Evolutionary conservation across 2,113 vertebrate genomes (phyloP).

Genomic region (Myxocyprinus asiaticus): DNA sequence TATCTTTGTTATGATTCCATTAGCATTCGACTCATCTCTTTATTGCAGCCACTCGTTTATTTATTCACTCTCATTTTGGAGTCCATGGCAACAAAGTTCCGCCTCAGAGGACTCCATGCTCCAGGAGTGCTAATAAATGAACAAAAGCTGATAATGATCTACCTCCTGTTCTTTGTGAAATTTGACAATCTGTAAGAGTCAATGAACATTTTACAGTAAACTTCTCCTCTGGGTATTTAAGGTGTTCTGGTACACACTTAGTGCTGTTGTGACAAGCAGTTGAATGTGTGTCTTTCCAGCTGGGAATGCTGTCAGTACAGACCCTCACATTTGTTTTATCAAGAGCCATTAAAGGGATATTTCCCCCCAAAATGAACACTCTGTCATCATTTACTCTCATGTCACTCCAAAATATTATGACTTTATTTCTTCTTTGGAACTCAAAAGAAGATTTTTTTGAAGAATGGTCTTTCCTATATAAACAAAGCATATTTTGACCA

Average conservation of each 20-base stretch:
- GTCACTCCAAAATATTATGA: no score
- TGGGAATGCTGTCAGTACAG: neutral
- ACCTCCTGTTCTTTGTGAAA: constrained; percentile 32
- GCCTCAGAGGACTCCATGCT: constrained; percentile 13
- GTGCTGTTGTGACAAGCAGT: neutral
- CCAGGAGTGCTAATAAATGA: constrained; percentile 45
- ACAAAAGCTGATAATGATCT: constrained; percentile 49
- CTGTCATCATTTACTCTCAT: neutral
- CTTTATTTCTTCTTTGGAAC: no score
- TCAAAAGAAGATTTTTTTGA: no score
- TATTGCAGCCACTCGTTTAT: constrained; percentile 19
- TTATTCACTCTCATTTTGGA: constrained; percentile 29
- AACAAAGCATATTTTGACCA: no score
- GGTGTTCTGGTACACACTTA: constrained; percentile 1
- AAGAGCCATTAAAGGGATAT: neutral
- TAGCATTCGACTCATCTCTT: constrained; percentile 37
- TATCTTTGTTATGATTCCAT: constrained; percentile 20
- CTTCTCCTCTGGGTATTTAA: constrained; percentile 33
- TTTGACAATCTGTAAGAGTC: constrained; percentile 25
- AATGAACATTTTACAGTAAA: constrained; percentile 49
- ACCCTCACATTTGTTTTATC: constrained; percentile 1
- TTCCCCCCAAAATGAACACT: neutral
- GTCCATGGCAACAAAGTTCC: constrained; percentile 44
- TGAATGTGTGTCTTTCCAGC: neutral
- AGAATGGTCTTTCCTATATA: no score